These are phyloP conservation scores for Cinara cedri DNA, from an alignment of 2,888 invertebrate genomes.

Conservation along the genomic window DNA sequence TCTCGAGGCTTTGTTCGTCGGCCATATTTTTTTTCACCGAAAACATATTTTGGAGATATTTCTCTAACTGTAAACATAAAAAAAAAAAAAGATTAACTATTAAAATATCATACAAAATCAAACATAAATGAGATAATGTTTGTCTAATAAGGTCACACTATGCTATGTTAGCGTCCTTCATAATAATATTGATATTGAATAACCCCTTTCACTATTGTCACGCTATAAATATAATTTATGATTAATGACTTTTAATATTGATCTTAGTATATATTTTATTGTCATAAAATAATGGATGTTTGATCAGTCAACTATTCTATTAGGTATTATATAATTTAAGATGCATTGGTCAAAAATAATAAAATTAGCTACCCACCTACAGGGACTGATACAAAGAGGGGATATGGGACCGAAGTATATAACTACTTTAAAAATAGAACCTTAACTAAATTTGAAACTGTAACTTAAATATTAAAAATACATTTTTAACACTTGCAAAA, in stretches of 20 bases:
- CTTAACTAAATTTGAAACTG: no score
- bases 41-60: slow-evolving; percentile 75
- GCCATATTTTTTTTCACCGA: slow-evolving; percentile 78
- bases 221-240: neutral
- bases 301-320: no score
- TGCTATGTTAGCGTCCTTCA: slow-evolving; percentile 16
- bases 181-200: slow-evolving; percentile 31
- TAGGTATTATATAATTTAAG: no score
- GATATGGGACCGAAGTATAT: no score
- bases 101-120: slow-evolving; percentile 14
- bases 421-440: no score
- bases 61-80: slow-evolving; percentile 67
- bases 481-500: no score
- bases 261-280: slow-evolving; percentile 16
- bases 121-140: slow-evolving; percentile 6
- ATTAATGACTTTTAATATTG: slow-evolving; percentile 37
- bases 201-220: slow-evolving; percentile 45
- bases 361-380: no score
- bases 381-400: no score
- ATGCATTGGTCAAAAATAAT: no score
- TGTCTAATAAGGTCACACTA: slow-evolving; percentile 20
- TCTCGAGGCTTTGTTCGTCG: slow-evolving; percentile 70
- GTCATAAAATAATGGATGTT: neutral
- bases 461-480: no score
- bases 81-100: slow-evolving; percentile 12